Conservation (phyloP, 2,888 invertebrate species). For the Meiosimyza decipiens region DNA sequence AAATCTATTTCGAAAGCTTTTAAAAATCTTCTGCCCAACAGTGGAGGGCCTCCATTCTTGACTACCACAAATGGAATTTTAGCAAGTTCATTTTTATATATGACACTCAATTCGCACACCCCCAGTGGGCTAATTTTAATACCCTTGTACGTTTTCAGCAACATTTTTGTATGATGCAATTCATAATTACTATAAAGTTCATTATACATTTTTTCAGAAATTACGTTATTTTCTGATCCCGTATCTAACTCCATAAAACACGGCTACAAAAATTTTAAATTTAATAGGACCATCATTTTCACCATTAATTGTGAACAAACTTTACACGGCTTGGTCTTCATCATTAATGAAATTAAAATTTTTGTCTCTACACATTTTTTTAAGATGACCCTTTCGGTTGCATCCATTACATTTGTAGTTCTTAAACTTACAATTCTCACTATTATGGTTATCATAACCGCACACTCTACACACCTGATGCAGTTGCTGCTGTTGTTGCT, state of each 20-base stretch:
- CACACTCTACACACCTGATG: too few species aligned
- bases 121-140: neutral
- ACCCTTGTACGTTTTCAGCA: constrained; percentile 20
- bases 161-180: neutral
- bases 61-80: neutral
- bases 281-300: constrained; percentile 28
- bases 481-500: too few species aligned
- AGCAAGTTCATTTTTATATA: neutral
- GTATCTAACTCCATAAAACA: constrained; percentile 31
- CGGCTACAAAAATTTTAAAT: constrained; percentile 18
- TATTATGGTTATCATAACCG: too few species aligned
- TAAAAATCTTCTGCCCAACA: neutral
- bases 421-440: too few species aligned
- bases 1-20: too few species aligned
- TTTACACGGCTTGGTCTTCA: constrained; percentile 14
- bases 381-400: too few species aligned
- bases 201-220: neutral
- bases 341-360: constrained; percentile 15
- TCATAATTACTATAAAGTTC: constrained; percentile 11
- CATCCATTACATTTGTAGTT: too few species aligned
- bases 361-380: constrained; percentile 8
- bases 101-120: neutral
- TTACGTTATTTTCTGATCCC: constrained; percentile 32
- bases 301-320: constrained; percentile 27
- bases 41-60: neutral